These are phyloP conservation scores for Spizella passerina DNA, from an alignment of 2,797 vertebrate genomes.

Conservation along the genomic window DNA sequence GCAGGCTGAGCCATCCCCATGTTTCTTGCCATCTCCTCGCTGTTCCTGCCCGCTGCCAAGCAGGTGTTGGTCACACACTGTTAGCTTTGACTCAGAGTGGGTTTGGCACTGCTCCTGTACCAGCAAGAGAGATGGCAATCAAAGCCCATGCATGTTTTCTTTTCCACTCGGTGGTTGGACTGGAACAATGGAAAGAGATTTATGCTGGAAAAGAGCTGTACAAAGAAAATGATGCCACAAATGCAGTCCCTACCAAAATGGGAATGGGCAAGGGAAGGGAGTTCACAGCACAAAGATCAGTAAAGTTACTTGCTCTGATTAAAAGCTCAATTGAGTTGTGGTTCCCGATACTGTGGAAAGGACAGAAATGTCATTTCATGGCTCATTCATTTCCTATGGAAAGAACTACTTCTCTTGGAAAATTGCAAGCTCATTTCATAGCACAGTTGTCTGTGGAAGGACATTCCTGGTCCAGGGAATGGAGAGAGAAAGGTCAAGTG, in stretches of 20 bases:
- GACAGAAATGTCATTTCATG: background rate
- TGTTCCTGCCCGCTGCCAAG: background rate
- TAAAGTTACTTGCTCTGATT: background rate
- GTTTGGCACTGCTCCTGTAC: background rate
- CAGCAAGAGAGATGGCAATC: background rate
- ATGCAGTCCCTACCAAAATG: background rate
- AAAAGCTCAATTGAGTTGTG: background rate
- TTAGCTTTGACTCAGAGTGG: background rate
- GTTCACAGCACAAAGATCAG: background rate
- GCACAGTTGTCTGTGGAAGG: background rate
- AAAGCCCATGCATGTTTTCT: background rate
- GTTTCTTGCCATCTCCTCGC: background rate
- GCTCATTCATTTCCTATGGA: background rate
- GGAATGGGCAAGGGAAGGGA: background rate
- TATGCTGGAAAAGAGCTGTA: background rate
- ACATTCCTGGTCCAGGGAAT: background rate
- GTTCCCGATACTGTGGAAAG: background rate
- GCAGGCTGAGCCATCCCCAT: background rate
- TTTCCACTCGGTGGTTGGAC: background rate
- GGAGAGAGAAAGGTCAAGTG: background rate
- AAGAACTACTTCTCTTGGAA: background rate
- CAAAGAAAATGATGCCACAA: background rate
- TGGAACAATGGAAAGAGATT: background rate
- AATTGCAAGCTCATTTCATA: background rate
- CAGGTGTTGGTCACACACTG: background rate